Percentiles rank a stretch among this genome's conserved stretches.
These are phyloP conservation scores for Amblyornis subalaris DNA, from an alignment of 2,113 vertebrate genomes.

Conservation along the genomic window DNA sequence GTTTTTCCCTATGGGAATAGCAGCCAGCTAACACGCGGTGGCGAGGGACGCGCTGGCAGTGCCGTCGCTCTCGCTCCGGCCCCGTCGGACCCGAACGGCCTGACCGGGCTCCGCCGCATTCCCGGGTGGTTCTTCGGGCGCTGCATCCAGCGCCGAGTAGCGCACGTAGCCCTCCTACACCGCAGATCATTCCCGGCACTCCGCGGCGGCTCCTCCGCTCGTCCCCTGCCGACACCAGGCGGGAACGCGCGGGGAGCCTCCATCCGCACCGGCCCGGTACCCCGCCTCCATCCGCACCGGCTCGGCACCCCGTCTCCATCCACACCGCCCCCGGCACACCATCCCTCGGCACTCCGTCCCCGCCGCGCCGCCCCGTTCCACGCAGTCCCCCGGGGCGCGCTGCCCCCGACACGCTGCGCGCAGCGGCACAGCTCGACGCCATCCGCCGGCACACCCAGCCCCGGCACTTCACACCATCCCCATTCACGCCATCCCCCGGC, in stretches of 20 bases:
- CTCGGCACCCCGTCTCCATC: too few relatives aligned
- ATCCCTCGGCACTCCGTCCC: background rate
- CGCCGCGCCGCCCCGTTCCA: background rate
- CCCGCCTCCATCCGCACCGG: background rate
- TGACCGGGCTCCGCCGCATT: fast-evolving
- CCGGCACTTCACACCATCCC: too few relatives aligned
- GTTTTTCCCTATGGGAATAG: background rate
- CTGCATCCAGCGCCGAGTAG: too few relatives aligned
- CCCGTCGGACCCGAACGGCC: fast-evolving
- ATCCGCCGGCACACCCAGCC: too few relatives aligned
- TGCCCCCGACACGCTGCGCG: too few relatives aligned
- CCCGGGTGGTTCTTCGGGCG: fast-evolving
- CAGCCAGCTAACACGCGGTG: background rate
- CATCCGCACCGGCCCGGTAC: too few relatives aligned
- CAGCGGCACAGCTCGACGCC: too few relatives aligned
- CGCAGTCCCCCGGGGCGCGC: too few relatives aligned
- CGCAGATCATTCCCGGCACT: background rate
- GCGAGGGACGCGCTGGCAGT: fast-evolving
- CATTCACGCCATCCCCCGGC: background rate
- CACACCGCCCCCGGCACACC: background rate
- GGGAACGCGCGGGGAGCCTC: too few relatives aligned
- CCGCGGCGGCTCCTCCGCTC: background rate
- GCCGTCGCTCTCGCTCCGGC: too few relatives aligned
- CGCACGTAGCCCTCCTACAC: fast-evolving
- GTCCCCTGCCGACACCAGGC: background rate